phyloP scores from a whole-genome alignment of 2,888 invertebrate species.

The Galeopsomyia nigrocyanea region DNA sequence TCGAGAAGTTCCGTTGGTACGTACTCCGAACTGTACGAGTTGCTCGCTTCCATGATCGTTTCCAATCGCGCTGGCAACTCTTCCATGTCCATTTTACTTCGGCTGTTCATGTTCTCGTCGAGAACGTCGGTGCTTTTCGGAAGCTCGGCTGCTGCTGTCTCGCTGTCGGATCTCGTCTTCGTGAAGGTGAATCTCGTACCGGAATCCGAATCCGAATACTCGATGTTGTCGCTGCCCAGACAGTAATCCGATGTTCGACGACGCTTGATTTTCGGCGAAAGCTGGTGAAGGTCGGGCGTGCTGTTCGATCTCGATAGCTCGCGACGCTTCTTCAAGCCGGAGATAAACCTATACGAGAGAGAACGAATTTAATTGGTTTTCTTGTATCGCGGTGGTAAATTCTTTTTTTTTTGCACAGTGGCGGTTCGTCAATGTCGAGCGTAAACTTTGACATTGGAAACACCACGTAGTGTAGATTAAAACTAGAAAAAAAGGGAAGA shows the following conservation, averaged over 20 bases:
- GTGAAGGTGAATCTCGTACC: slow-evolving; percentile 28
- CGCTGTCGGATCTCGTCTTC: slow-evolving; percentile 12
- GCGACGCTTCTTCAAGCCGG: slow-evolving; percentile 51
- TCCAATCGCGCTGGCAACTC: slow-evolving; percentile 20
- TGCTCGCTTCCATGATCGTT: slow-evolving; percentile 24
- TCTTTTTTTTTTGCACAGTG: no score
- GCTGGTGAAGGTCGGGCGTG: slow-evolving; percentile 51
- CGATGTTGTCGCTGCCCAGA: slow-evolving; percentile 8
- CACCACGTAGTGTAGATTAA: no score
- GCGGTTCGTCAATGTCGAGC: no score
- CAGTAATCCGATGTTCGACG: slow-evolving; percentile 41
- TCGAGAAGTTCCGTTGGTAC: slow-evolving; percentile 17
- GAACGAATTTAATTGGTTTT: slow-evolving; percentile 1
- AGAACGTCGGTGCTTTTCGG: slow-evolving; percentile 10
- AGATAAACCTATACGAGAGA: slow-evolving; percentile 48
- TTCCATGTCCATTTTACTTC: slow-evolving; percentile 45
- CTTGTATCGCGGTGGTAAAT: no score
- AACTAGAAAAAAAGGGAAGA: no score
- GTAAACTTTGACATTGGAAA: no score
- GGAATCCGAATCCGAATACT: slow-evolving; percentile 33
- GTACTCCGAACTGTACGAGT: slow-evolving; percentile 26
- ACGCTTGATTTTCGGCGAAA: slow-evolving; percentile 42
- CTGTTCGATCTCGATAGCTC: slow-evolving; percentile 55
- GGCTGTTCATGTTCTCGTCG: slow-evolving; percentile 53
- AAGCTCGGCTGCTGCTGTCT: neutral